Evolutionary conservation across 2,888 invertebrate genomes (phyloP), one percentile per base, ranked within the genome.

Genomic region (Pilophorus perplexus): DNA sequence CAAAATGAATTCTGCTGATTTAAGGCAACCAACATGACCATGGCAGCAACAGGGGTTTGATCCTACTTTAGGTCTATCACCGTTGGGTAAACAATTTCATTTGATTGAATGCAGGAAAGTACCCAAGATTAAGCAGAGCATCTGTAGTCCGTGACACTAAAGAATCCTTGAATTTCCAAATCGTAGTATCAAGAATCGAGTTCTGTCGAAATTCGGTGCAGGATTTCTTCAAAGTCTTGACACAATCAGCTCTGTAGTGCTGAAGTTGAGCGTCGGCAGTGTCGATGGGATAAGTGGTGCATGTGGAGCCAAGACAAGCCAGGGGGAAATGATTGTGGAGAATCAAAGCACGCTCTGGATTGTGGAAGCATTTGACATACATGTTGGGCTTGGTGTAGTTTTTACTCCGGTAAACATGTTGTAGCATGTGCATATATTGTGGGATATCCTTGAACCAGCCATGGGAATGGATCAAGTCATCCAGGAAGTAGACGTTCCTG

Each of bases 221-320:
- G 42, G 84, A 81, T 79, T 92, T 91, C 79, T 89, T 89, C 71
- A 93, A 80, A 66, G 90, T 89, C 73, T 87, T 86, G 5, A 93
- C 93, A 79, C 95, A 95, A 79, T 93, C 93, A 25, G 90, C 91
- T 68, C 94, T 84, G 80, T 95, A 96, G 78, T 96, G 96, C 77
- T 96, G 93, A 74, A 96, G 81, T 72, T 95, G 90, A 16, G 94
- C 95, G 74, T 88, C 86, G 37, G 81, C 81, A 22, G 89, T 89
- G 71, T 90, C 88, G 71, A 95, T 85, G 65, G 90, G 84, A 79
- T 88, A 93, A 48, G 90, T 89, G 60, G 89, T 89, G 78, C 93
- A 93, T 16, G 79, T 79, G 5, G 85, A 83, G 48, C 91, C 90
- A 38, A 93, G 79, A 75, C 93, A 94, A 67, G 90, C 89, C 72